A percentile compares a stretch with the other conserved stretches of the same genome.
phyloP scores from a whole-genome alignment of 2,113 vertebrate genomes.

The Petroica traversi region DNA sequence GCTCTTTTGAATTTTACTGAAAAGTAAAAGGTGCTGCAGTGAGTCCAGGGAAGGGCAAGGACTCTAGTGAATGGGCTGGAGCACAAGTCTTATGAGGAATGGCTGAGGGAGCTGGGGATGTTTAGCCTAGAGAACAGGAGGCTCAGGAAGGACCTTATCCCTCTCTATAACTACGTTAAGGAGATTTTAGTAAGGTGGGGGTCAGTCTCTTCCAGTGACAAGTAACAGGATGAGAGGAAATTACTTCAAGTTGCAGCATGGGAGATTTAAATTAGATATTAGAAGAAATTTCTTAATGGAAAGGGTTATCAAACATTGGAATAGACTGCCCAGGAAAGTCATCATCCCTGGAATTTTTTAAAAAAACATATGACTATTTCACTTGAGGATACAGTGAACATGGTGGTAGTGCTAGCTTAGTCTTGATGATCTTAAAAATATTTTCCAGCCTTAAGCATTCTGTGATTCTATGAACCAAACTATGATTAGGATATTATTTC shows the following conservation, averaged over 20 bases:
- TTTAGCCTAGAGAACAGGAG: neutral
- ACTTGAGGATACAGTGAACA: accelerated
- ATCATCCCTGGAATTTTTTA: neutral
- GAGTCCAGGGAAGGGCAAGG: neutral
- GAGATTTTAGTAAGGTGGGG: neutral
- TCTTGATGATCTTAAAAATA: neutral
- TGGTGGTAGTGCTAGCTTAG: neutral
- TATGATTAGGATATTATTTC: neutral
- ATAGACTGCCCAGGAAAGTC: neutral
- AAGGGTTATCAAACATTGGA: neutral
- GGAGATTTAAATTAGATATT: neutral
- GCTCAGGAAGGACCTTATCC: neutral
- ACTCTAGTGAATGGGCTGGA: neutral
- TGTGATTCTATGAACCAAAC: neutral
- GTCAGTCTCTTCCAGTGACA: neutral
- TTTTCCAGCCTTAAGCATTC: neutral
- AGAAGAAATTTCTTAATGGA: neutral
- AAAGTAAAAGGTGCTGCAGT: neutral
- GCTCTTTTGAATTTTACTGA: neutral
- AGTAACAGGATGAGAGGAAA: neutral
- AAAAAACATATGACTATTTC: neutral
- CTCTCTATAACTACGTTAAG: neutral
- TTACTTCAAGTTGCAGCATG: neutral
- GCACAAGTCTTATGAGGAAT: neutral
- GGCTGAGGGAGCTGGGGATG: neutral